These are phyloP conservation scores for Micrastur ruficollis DNA, from an alignment of 2,797 vertebrate species.

Conservation along the genomic window DNA sequence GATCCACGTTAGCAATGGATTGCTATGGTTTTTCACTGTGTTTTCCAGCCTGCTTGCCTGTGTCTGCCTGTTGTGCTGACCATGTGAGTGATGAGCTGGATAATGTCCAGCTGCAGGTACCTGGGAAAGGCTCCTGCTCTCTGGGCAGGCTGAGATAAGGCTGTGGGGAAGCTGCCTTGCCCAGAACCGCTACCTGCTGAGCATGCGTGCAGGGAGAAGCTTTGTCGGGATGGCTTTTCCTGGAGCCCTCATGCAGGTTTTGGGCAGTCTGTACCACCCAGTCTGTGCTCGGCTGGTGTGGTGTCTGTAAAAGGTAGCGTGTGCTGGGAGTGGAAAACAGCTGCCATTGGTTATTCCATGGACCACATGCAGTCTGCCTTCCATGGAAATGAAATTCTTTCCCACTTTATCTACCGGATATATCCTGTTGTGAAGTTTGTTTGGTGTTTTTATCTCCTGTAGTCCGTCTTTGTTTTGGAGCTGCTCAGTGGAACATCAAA, in stretches of 20 bases:
- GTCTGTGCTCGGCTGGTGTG: not conserved
- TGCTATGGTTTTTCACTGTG: not conserved
- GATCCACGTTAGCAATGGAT: fast-evolving
- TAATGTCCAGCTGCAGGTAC: not conserved
- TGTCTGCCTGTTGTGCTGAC: not conserved
- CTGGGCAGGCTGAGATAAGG: not conserved
- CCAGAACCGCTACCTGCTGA: not conserved
- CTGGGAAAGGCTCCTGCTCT: not conserved
- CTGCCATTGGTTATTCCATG: not conserved
- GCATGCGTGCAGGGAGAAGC: not conserved
- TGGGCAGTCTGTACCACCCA: not conserved
- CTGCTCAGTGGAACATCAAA: not conserved
- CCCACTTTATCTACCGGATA: not conserved
- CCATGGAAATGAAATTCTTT: not conserved
- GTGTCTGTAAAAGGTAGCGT: not conserved
- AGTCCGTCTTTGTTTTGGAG: slow-evolving; percentile 6
- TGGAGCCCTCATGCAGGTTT: fast-evolving
- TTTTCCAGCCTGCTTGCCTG: not conserved
- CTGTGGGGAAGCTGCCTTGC: not conserved
- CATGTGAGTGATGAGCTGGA: fast-evolving
- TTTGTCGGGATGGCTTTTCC: not conserved
- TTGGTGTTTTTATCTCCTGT: not conserved
- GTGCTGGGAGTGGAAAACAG: not conserved
- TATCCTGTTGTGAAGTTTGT: not conserved
- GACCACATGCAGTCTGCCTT: not conserved